Conservation (phyloP, 2,113 vertebrate species). For the Anthoscopus minutus region DNA sequence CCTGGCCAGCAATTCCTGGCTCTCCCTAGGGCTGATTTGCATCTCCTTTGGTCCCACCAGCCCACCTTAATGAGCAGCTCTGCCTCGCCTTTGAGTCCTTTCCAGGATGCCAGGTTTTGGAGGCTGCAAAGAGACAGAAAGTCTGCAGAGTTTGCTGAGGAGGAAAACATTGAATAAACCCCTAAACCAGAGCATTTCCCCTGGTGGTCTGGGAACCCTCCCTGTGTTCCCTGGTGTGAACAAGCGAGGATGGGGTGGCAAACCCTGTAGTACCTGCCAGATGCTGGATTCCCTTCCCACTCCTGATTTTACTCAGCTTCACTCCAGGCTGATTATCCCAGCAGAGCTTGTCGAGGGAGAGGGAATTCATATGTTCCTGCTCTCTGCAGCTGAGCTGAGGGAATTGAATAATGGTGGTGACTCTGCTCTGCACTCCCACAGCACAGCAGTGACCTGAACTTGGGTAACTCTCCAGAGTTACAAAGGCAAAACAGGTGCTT, state of each 20-base stretch:
- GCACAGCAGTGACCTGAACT: background rate
- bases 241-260: background rate
- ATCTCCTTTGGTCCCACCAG: background rate
- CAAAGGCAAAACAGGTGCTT: background rate
- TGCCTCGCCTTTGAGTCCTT: background rate
- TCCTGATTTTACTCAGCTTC: background rate
- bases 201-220: background rate
- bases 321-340: background rate
- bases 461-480: background rate
- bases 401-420: background rate
- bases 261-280: background rate
- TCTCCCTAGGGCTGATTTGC: background rate
- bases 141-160: background rate
- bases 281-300: conserved; percentile 9
- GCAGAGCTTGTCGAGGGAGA: background rate
- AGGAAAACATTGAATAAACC: background rate
- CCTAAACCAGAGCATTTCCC: background rate
- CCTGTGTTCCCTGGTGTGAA: fast-evolving
- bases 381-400: background rate
- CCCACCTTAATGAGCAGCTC: background rate
- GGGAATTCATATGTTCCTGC: background rate
- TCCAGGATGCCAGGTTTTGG: background rate
- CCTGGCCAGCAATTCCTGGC: background rate
- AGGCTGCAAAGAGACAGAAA: conserved; percentile 7
- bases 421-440: background rate